These are phyloP conservation scores for Notodonta dromedarius DNA, from an alignment of 2,888 invertebrate species.

Conservation along the genomic window DNA sequence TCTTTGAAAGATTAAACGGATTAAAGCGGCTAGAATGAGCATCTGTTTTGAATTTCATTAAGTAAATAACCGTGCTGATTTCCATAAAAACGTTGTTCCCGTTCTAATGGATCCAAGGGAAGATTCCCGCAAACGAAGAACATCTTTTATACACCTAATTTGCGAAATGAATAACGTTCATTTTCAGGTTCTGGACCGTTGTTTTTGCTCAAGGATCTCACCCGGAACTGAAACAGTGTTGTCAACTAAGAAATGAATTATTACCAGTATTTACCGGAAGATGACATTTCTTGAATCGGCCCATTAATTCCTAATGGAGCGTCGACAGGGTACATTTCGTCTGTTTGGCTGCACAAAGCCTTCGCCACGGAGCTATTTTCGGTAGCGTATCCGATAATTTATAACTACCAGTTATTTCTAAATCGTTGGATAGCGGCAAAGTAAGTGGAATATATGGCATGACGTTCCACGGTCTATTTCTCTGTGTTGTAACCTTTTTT, in stretches of 20 bases:
- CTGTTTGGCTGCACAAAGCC: conserved; percentile 78
- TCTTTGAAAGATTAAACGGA: not conserved
- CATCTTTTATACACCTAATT: conserved; percentile 65
- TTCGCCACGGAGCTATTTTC: conserved; percentile 77
- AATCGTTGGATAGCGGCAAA: conserved; percentile 75
- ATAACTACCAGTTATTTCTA: conserved; percentile 79
- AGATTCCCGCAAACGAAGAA: conserved; percentile 47
- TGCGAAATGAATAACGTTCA: conserved; percentile 67
- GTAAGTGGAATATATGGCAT: conserved; percentile 76
- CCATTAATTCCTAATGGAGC: conserved; percentile 83
- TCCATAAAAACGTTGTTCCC: conserved; percentile 39
- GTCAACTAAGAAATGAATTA: conserved; percentile 67
- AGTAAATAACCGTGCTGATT: conserved; percentile 40
- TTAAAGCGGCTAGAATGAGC: not conserved
- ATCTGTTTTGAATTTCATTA: conserved; percentile 41
- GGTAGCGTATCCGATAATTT: conserved; percentile 76
- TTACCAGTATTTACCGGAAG: conserved; percentile 74
- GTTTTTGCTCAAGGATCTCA: conserved; percentile 48
- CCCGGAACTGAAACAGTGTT: conserved; percentile 39
- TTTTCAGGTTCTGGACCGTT: conserved; percentile 54
- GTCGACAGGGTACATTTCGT: conserved; percentile 78
- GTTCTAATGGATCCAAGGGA: conserved; percentile 14
- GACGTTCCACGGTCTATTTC: conserved; percentile 67
- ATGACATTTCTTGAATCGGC: conserved; percentile 81
- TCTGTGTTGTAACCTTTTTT: conserved; percentile 46